Percentiles rank a stretch among this genome's conserved stretches.
Conservation (phyloP, 2,888 invertebrate species). For the Rhamphomyia laevipes region DNA sequence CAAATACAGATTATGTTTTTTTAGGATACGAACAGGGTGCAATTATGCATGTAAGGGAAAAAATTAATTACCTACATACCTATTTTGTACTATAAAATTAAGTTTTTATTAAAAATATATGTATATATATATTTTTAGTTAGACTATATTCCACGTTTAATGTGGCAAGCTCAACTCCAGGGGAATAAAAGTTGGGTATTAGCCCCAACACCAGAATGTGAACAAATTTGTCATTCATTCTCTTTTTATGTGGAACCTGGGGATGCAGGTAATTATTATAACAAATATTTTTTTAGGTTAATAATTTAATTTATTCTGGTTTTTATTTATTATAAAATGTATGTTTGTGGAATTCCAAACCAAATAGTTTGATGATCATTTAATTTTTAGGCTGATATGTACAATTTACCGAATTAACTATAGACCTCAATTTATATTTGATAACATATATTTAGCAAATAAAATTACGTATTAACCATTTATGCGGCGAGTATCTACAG, state of each 20-base stretch:
- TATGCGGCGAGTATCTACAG: too few relatives aligned
- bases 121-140: slow-evolving; percentile 43
- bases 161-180: slow-evolving; percentile 87
- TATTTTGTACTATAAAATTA: slow-evolving; percentile 5
- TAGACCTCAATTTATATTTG: too few relatives aligned
- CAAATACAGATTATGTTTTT: slow-evolving; percentile 81
- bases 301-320: too few relatives aligned
- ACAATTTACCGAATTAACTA: too few relatives aligned
- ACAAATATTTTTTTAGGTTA: too few relatives aligned
- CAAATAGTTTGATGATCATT: too few relatives aligned
- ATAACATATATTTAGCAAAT: too few relatives aligned
- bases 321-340: too few relatives aligned
- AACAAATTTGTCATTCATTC: slow-evolving; percentile 58
- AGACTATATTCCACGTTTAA: slow-evolving; percentile 80
- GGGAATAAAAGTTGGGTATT: slow-evolving; percentile 79
- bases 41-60: slow-evolving; percentile 80
- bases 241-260: slow-evolving; percentile 72
- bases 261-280: slow-evolving; percentile 60
- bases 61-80: too few relatives aligned
- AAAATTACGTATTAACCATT: too few relatives aligned
- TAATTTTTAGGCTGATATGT: too few relatives aligned
- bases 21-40: slow-evolving; percentile 86
- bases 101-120: not conserved
- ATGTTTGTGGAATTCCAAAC: too few relatives aligned
- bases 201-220: slow-evolving; percentile 79